phyloP scores from a whole-genome alignment of 2,797 vertebrate genomes.

The Periophthalmus magnuspinnatus region DNA sequence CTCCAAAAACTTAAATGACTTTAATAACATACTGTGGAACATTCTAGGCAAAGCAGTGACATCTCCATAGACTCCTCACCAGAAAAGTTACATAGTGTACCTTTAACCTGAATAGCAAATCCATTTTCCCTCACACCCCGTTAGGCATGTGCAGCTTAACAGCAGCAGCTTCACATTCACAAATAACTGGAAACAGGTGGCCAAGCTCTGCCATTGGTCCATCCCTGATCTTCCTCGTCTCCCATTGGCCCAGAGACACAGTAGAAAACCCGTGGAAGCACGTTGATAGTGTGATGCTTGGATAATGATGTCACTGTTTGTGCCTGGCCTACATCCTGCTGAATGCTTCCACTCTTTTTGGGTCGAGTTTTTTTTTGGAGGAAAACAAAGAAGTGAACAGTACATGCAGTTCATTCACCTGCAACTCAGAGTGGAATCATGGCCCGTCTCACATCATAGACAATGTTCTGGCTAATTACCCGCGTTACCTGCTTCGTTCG shows the following conservation, averaged over 20 bases:
- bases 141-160: constrained; percentile 9
- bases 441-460: too few relatives aligned
- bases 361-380: not conserved
- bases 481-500: too few relatives aligned
- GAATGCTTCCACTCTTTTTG: not conserved
- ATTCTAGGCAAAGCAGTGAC: too few relatives aligned
- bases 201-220: constrained; percentile 38
- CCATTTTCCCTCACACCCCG: constrained; percentile 4
- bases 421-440: not conserved
- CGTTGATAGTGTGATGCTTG: constrained; percentile 35
- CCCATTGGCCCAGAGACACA: constrained; percentile 42
- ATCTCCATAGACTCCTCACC: too few relatives aligned
- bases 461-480: too few relatives aligned
- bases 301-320: constrained; percentile 46
- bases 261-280: constrained; percentile 27
- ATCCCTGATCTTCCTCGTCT: constrained; percentile 17
- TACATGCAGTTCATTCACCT: not conserved
- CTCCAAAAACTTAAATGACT: too few relatives aligned
- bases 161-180: constrained; percentile 18
- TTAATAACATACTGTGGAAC: too few relatives aligned
- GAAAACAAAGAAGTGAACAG: not conserved
- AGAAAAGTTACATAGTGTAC: not conserved
- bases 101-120: not conserved
- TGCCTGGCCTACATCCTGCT: constrained; percentile 1
- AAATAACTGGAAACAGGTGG: constrained; percentile 36